These are phyloP conservation scores for Adoxophyes honmai DNA, from an alignment of 1,140 invertebrate genomes.

Conservation along the genomic window DNA sequence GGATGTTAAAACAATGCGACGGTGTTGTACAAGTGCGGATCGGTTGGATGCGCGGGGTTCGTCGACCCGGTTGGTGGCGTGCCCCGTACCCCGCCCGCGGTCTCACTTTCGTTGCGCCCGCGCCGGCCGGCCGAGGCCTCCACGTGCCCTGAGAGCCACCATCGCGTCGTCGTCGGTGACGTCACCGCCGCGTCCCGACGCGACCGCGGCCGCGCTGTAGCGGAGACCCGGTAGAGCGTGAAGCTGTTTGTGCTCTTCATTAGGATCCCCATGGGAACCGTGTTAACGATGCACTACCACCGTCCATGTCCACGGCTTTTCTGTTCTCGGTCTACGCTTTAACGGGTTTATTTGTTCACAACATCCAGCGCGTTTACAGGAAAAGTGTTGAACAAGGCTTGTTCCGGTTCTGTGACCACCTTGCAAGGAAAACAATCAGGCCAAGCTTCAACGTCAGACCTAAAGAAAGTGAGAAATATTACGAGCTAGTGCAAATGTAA, in stretches of 20 bases:
- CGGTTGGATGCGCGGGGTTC: slow-evolving; percentile 63
- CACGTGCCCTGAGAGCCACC: slow-evolving; percentile 57
- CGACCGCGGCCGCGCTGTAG: slow-evolving; percentile 42
- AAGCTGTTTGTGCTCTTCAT: slow-evolving; percentile 58
- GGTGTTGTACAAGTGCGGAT: slow-evolving; percentile 66
- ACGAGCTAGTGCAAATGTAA: slow-evolving; percentile 38
- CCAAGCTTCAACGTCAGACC: slow-evolving; percentile 8
- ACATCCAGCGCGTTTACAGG: not conserved
- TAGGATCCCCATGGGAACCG: slow-evolving; percentile 56
- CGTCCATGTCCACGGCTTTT: slow-evolving; percentile 16
- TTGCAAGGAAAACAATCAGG: too few relatives aligned
- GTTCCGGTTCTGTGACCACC: too few relatives aligned
- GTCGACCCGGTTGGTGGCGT: slow-evolving; percentile 45
- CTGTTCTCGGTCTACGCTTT: not conserved
- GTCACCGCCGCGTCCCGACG: slow-evolving; percentile 43
- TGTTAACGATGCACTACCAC: slow-evolving; percentile 31
- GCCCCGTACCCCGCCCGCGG: slow-evolving; percentile 37
- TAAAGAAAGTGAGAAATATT: slow-evolving; percentile 64
- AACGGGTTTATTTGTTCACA: too few relatives aligned
- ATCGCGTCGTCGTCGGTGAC: slow-evolving; percentile 47
- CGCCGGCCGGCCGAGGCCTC: slow-evolving; percentile 42
- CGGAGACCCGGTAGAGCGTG: slow-evolving; percentile 38
- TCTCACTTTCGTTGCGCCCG: slow-evolving; percentile 74
- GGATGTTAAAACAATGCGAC: slow-evolving; percentile 63
- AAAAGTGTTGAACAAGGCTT: not conserved